Base-by-base conservation (phyloP, 2,797 vertebrate species). In the Pseudochirops cupreus region DNA sequence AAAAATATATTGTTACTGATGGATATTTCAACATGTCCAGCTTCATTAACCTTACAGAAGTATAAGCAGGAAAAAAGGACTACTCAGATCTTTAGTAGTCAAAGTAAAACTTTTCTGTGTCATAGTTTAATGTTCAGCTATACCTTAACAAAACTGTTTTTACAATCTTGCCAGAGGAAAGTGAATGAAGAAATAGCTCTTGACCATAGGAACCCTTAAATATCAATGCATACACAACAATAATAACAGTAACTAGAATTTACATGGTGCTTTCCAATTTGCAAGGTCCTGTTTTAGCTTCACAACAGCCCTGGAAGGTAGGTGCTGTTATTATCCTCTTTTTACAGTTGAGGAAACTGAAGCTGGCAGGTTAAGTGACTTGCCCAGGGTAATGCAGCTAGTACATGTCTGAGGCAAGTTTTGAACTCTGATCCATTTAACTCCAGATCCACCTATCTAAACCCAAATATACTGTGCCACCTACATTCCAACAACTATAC, bases 101-200 rank as follows among this genome's bases (percentile, higher is more conserved):
- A 91, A 62, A 97, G 95, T 56, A 74, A 95, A 95, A 92, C n/a
- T 39, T 91, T 39, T 90, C 93, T 74, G 50, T 3, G 67, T 96
- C n/a, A 11, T 39, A 31, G 55, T 96, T 96, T 93, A 92, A 0
- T 92, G 2, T 96, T 96, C 91, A 92, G 87, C 33, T 94, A 92
- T 74, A 9, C 53, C 55, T 91, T 92, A 52, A 90, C 31, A 90
- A 92, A 50, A 82, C 92, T 31, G 55, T 24, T 56, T 53, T 91
- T 39, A 33, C 91, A 96, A 74, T 96, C 95, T 39, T 97, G 62
- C 26, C 54, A 94, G 50, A 58, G 54, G 90, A n/a, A 59, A 92
- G 9, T 93, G 53, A 91, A 26, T 62, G 55, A 96, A 95, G 91
- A 95, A 87, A 9, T 82, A 56, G 18, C 16, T 56, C 26, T 6